phyloP scores from a whole-genome alignment of 2,797 vertebrate genomes.

The Manis pentadactyla region DNA sequence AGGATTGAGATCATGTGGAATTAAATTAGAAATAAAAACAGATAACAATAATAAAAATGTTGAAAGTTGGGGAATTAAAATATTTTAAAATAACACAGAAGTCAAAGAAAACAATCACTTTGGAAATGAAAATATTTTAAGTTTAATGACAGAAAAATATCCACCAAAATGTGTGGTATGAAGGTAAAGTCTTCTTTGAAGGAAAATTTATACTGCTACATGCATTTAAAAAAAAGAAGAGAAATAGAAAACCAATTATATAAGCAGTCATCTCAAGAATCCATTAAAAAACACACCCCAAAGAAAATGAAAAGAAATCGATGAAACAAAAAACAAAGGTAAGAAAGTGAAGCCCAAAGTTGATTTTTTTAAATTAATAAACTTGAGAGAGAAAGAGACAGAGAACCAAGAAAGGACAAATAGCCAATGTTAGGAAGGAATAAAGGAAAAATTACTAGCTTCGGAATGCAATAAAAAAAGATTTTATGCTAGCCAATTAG shows the following conservation, averaged over 20 bases:
- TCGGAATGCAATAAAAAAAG: not conserved
- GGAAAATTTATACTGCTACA: not conserved
- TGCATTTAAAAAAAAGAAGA: not conserved
- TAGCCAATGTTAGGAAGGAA: not conserved
- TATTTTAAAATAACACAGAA: not conserved
- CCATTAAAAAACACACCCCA: not conserved
- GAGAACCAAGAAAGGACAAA: not conserved
- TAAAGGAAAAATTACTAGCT: no score
- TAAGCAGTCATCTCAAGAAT: not conserved
- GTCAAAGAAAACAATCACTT: not conserved
- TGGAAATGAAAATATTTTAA: slow-evolving; percentile 38
- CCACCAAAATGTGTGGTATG: not conserved
- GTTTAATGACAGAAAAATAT: not conserved
- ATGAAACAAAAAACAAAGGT: not conserved
- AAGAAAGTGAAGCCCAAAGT: not conserved
- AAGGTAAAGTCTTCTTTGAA: not conserved
- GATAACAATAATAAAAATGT: not conserved
- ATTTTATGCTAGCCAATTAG: not conserved
- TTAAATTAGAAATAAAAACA: not conserved
- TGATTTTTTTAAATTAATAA: not conserved
- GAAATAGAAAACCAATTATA: not conserved
- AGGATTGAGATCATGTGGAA: not conserved
- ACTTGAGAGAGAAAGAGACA: no score
- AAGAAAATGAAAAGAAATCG: not conserved
- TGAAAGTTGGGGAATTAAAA: not conserved